phyloP scores from a whole-genome alignment of 2,888 invertebrate genomes.

The Agrotis exclamationis region DNA sequence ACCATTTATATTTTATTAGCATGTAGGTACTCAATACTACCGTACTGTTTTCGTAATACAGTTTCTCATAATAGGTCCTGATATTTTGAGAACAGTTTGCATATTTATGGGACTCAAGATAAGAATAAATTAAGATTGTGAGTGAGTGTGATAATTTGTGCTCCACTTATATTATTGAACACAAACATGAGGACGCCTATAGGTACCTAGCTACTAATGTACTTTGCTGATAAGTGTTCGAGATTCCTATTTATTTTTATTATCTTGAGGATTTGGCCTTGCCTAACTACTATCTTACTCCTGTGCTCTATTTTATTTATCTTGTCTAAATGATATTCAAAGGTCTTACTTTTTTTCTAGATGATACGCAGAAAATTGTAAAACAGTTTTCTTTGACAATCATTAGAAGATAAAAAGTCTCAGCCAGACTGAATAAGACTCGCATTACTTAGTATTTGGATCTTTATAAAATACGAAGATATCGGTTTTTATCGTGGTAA shows the following conservation, averaged over 20 bases:
- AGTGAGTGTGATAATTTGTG: background rate
- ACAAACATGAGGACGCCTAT: background rate
- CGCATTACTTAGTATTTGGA: too few relatives aligned
- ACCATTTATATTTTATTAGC: too few relatives aligned
- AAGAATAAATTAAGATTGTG: conserved; percentile 30
- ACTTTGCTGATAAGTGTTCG: background rate
- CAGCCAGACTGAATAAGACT: too few relatives aligned
- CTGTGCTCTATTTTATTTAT: background rate
- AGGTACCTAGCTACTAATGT: background rate
- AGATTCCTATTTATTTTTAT: too few relatives aligned
- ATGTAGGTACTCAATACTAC: too few relatives aligned
- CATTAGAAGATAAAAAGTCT: too few relatives aligned
- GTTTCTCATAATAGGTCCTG: background rate
- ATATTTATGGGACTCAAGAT: conserved; percentile 19
- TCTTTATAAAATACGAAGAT: too few relatives aligned
- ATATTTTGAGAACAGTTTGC: conserved; percentile 4
- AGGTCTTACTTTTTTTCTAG: background rate
- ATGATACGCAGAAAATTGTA: background rate
- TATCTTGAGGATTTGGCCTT: conserved; percentile 3
- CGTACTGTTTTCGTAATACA: background rate
- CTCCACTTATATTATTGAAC: conserved; percentile 8
- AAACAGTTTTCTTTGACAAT: too few relatives aligned
- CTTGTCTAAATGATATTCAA: background rate
- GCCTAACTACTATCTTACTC: background rate
- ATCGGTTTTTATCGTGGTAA: too few relatives aligned